phyloP scores from a whole-genome alignment of 1,140 invertebrate genomes.

The Holotrichia oblita region DNA sequence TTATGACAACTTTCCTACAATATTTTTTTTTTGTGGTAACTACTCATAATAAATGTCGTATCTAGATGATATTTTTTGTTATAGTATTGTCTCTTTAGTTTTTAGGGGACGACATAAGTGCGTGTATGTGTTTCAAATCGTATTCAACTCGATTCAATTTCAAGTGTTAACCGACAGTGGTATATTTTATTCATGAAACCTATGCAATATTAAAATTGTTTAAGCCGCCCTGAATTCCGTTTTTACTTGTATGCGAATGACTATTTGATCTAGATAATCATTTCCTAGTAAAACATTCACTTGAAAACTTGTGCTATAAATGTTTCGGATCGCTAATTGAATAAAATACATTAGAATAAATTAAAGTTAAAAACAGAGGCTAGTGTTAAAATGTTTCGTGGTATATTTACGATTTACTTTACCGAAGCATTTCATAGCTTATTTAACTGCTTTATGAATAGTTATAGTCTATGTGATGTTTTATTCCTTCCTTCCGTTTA shows the following conservation, averaged over 20 bases:
- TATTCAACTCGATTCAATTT: neutral
- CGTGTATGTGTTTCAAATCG: too few species aligned
- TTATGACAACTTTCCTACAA: too few species aligned
- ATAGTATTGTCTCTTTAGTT: too few species aligned
- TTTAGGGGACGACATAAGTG: too few species aligned
- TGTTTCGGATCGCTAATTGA: slow-evolving; percentile 2
- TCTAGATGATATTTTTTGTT: too few species aligned
- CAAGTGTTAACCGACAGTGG: neutral
- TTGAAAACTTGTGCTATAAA: neutral
- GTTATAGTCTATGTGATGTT: neutral
- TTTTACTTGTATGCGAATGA: neutral
- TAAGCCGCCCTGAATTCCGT: neutral
- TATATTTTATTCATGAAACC: neutral
- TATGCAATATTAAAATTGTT: slow-evolving; percentile 13
- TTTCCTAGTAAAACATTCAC: neutral
- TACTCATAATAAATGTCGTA: too few species aligned
- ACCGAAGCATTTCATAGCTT: neutral
- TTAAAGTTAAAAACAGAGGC: neutral
- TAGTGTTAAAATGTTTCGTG: neutral
- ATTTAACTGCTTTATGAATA: neutral
- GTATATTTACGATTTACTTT: neutral
- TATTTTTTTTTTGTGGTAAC: too few species aligned
- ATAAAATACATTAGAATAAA: slow-evolving; percentile 14
- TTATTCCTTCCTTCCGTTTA: slow-evolving; percentile 17
- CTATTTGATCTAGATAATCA: neutral